Evolutionary conservation across 2,113 vertebrate species (phyloP).

Genomic region (Mirza zaza): DNA sequence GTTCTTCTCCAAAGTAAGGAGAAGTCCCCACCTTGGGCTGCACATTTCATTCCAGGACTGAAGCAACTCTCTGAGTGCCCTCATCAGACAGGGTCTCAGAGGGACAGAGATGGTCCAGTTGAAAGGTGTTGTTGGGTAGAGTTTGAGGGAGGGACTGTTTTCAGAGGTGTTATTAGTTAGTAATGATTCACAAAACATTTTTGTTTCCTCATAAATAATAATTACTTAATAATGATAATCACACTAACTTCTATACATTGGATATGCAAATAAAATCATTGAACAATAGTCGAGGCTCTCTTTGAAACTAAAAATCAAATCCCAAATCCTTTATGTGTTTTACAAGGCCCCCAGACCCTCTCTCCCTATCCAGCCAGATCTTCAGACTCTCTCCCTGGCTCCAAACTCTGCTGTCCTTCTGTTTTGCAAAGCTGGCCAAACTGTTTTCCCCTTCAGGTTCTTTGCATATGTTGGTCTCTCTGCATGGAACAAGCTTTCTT

Average conservation of each 20-base stretch:
- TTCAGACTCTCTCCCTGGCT: background rate
- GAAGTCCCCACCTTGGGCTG: background rate
- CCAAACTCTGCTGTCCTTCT: background rate
- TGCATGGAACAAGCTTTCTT: background rate
- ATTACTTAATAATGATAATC: background rate
- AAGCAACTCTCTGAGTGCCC: background rate
- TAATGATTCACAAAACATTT: background rate
- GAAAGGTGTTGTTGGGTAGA: background rate
- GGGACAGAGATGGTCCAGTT: background rate
- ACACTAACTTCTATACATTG: background rate
- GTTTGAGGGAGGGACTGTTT: background rate
- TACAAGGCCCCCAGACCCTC: background rate
- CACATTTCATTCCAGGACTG: background rate
- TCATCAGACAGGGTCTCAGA: background rate
- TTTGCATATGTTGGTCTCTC: background rate
- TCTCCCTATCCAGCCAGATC: background rate
- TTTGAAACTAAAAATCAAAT: background rate
- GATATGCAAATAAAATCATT: background rate
- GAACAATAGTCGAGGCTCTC: background rate
- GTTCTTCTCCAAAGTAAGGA: background rate
- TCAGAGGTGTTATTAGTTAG: background rate
- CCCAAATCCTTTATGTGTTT: background rate
- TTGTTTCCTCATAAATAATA: slow-evolving; percentile 4
- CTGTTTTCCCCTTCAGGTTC: background rate
- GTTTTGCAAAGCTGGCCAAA: background rate